These are phyloP conservation scores for Pissodes strobi DNA, from an alignment of 1,140 invertebrate genomes.

Conservation along the genomic window DNA sequence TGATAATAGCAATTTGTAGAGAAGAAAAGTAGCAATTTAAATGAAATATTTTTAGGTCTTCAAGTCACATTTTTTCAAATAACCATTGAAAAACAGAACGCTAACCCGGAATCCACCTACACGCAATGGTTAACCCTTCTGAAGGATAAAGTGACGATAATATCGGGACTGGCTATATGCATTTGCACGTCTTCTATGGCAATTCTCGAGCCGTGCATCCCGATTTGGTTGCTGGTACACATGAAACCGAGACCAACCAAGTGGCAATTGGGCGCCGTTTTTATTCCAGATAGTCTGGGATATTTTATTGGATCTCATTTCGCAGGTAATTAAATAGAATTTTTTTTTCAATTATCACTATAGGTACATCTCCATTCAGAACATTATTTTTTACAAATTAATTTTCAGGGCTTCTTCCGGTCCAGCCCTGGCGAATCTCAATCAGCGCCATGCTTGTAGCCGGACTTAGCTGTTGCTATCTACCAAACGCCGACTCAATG, in stretches of 20 bases:
- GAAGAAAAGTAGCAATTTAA: too few species aligned
- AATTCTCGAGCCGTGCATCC: slow-evolving; percentile 79
- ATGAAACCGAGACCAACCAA: slow-evolving; percentile 74
- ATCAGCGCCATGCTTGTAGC: slow-evolving; percentile 48
- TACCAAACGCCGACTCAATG: slow-evolving; percentile 69
- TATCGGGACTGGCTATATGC: slow-evolving; percentile 70
- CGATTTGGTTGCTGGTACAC: slow-evolving; percentile 76
- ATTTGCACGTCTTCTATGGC: slow-evolving; percentile 79
- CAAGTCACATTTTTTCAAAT: slow-evolving; percentile 31
- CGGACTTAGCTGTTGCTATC: slow-evolving; percentile 52
- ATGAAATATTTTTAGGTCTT: slow-evolving; percentile 28
- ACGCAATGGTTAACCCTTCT: slow-evolving; percentile 63
- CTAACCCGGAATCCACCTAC: slow-evolving; percentile 11
- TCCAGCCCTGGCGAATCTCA: slow-evolving; percentile 51
- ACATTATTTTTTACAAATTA: too few species aligned
- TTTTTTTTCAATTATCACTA: too few species aligned
- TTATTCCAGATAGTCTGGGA: slow-evolving; percentile 81
- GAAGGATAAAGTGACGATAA: slow-evolving; percentile 63
- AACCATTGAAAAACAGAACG: slow-evolving; percentile 15
- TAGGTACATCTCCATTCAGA: too few species aligned
- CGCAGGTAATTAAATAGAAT: slow-evolving; percentile 65
- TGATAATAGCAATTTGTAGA: too few species aligned
- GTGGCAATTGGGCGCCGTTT: slow-evolving; percentile 80
- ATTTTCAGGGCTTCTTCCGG: slow-evolving; percentile 48
- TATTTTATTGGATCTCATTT: slow-evolving; percentile 82